Base-by-base conservation (phyloP, 23 tunicate genomes). In the Trididemnum miniatum region DNA sequence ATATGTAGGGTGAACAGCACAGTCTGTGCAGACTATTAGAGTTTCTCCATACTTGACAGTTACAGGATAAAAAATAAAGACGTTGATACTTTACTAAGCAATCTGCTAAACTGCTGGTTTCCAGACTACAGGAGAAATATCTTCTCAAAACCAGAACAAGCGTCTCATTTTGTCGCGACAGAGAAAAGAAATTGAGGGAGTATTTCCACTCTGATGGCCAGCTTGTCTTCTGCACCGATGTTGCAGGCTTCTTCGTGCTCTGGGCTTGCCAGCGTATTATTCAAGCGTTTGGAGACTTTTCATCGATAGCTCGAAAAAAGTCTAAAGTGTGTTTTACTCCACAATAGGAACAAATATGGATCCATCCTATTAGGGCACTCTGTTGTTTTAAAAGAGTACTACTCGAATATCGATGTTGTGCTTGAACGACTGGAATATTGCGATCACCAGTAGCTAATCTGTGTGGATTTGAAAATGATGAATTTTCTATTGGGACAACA, bases 231-330 rank as follows among this genome's bases (percentile, higher is more conserved):
- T n/a, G n/a, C n/a, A n/a, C n/a, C n/a, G n/a, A n/a, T n/a, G n/a
- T n/a, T n/a, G n/a, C n/a, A n/a, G n/a, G n/a, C n/a, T n/a, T 32
- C 75, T 67, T 67, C 2, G 12, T 30, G 75, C 37, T 3, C 31
- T 67, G 75, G 38, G 38, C 32, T 15, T 67, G 3, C 18, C 38
- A 3, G 9, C 7, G 7, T 67, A 67, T 38, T 30, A 67, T 3
- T 38, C 38, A 33, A 24, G 32, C 32, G 75, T 30, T 4, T 67
- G 75, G 75, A 31, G 37, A 5, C n/a, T 62, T 3, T 62, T 62
- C 28, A 62, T 62, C 4, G 67, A 62, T 26, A 62, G 67, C 67
- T 62, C 75, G 15, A 67, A 32, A 67, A 32, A 32, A 67, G 38
- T 33, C 32, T 67, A n/a, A 62, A 62, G 38, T 67, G 38, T 67